Percentiles rank a stretch among this genome's conserved stretches.
Evolutionary conservation across 2,888 invertebrate species (phyloP).

Genomic region (Chalcis sispes): DNA sequence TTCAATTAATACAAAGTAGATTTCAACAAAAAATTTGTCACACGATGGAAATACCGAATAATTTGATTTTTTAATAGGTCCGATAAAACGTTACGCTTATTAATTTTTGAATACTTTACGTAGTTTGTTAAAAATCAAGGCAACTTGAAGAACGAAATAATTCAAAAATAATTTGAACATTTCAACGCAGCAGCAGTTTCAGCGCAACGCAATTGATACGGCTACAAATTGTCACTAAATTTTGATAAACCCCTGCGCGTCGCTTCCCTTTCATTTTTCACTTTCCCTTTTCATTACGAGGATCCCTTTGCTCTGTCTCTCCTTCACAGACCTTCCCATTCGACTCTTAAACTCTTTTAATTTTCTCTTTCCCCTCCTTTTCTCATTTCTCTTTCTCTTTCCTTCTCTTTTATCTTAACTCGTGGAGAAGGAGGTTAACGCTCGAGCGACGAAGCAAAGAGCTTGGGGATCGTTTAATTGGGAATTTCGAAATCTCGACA

Average conservation of each 20-base stretch:
- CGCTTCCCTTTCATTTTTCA: conserved; percentile 44
- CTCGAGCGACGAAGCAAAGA: conserved; percentile 35
- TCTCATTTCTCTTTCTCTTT: conserved; percentile 15
- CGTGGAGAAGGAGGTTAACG: conserved; percentile 30
- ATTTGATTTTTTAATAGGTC: too few species aligned
- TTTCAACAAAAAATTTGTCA: too few species aligned
- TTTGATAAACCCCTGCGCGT: conserved; percentile 14
- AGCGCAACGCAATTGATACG: neutral
- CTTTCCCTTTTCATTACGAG: conserved; percentile 38
- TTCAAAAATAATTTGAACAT: neutral
- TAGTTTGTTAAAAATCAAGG: too few species aligned
- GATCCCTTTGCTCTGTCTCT: conserved; percentile 7
- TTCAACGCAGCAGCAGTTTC: neutral
- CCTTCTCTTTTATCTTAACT: conserved; percentile 41
- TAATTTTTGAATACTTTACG: too few species aligned
- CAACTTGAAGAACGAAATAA: too few species aligned
- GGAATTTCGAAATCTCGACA: conserved; percentile 48
- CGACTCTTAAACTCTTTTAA: conserved; percentile 48
- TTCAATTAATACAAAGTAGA: too few species aligned
- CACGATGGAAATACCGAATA: too few species aligned
- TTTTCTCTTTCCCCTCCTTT: conserved; percentile 31
- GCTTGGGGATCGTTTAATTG: conserved; percentile 45
- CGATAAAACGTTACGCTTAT: too few species aligned
- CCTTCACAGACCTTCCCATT: neutral
- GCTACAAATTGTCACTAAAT: conserved; percentile 5